Evolutionary conservation across 2,113 vertebrate species (phyloP).

Genomic region (Trogon surrucura): DNA sequence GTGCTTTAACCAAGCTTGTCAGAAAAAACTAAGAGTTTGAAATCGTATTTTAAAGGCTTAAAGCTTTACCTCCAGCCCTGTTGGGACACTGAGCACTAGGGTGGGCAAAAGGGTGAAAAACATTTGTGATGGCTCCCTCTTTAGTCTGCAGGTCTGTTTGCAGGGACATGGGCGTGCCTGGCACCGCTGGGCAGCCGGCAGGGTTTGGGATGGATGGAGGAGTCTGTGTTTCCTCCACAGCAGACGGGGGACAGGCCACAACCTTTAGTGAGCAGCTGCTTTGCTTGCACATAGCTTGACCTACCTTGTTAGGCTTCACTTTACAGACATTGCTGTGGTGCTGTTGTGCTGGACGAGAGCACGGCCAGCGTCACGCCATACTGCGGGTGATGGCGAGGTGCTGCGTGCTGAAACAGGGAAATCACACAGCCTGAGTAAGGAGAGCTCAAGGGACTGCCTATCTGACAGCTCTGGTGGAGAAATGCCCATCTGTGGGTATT

Average conservation of each 20-base stretch:
- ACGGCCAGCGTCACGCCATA: accelerated
- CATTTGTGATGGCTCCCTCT: not conserved
- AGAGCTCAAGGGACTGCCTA: not conserved
- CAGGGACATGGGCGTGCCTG: not conserved
- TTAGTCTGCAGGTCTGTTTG: not conserved
- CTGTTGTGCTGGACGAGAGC: not conserved
- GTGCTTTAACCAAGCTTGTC: not conserved
- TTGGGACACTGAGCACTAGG: not conserved
- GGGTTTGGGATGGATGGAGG: accelerated
- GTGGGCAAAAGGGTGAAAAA: not conserved
- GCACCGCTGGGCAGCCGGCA: accelerated
- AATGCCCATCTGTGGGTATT: not conserved
- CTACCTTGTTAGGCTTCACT: not conserved
- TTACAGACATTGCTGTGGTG: not conserved
- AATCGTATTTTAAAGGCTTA: slow-evolving; percentile 42
- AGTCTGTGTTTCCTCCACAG: not conserved
- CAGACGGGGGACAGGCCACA: not conserved
- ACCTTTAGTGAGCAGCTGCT: not conserved
- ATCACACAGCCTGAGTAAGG: not conserved
- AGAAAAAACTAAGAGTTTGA: not conserved
- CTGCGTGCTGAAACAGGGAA: not conserved
- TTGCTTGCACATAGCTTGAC: not conserved
- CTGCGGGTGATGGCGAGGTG: not conserved
- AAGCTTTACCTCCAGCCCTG: not conserved
- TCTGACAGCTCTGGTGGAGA: not conserved